phyloP scores from a whole-genome alignment of 1,140 invertebrate genomes.

The Zophobas atratus region DNA sequence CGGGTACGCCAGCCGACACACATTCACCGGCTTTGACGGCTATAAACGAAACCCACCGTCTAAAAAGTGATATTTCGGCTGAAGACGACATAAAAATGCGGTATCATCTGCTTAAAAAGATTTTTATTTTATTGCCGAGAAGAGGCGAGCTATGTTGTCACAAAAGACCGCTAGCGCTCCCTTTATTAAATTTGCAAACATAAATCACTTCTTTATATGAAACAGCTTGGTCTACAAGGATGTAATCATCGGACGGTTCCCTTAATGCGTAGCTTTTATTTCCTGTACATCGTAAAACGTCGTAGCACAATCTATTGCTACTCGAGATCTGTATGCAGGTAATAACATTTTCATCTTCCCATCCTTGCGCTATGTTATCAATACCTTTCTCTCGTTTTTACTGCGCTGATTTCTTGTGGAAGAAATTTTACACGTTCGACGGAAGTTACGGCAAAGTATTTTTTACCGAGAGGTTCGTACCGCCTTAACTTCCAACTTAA shows the following conservation, averaged over 20 bases:
- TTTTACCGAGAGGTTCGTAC: too few species aligned
- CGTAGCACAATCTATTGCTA: slow-evolving; percentile 25
- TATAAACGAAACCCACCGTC: slow-evolving; percentile 12
- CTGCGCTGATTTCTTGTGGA: neutral
- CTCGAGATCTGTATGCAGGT: slow-evolving; percentile 13
- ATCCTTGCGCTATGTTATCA: slow-evolving; percentile 27
- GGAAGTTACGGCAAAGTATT: too few species aligned
- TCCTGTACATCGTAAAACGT: slow-evolving; percentile 33
- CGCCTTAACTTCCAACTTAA: too few species aligned
- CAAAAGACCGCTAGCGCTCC: slow-evolving; percentile 25
- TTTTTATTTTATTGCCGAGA: slow-evolving; percentile 38
- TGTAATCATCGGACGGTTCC: slow-evolving; percentile 22
- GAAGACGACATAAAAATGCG: slow-evolving; percentile 21
- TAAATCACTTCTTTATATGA: slow-evolving; percentile 28
- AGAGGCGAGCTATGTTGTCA: neutral
- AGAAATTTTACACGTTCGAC: too few species aligned
- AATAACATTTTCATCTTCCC: slow-evolving; percentile 34
- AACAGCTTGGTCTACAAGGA: neutral
- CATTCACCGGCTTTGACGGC: slow-evolving; percentile 7
- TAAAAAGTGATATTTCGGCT: slow-evolving; percentile 16
- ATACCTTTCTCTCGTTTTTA: slow-evolving; percentile 27
- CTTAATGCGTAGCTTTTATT: slow-evolving; percentile 33
- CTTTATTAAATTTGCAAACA: slow-evolving; percentile 38
- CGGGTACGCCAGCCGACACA: slow-evolving; percentile 15
- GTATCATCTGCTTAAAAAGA: slow-evolving; percentile 3